Evolutionary conservation across 2,113 vertebrate genomes (phyloP), one percentile per base, ranked within the genome.

Genomic region (Podilymbus podiceps): DNA sequence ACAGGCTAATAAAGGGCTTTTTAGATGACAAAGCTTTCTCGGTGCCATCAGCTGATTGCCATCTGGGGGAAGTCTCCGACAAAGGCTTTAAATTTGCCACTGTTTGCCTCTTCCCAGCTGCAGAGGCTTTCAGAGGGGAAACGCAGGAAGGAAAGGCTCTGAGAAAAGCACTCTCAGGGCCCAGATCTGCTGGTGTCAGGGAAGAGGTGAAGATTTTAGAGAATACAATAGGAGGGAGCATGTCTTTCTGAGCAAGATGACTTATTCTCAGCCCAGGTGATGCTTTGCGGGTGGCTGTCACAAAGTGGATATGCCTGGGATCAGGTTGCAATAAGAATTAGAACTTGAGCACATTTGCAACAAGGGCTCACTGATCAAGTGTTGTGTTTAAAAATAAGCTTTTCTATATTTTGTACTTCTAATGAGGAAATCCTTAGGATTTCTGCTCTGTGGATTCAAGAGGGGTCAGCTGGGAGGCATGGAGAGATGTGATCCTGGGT

Each of bases 21-120:
- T 73, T 6, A 69, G 46, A 71, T 55, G 79, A 92, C 50, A 66
- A 88, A 93, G 89, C 85, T 75, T 63, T 87, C 85, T 82, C 7
- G 13, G 60, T 73, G 89, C 85, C 58, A 85, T 73, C 95, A 96
- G 93, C 92, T 96, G 89, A 91, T 94, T 95, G 91, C 96, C 93
- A 96, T 72, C 89, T 94, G 96, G 89, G 95, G 73, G 82, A 97
- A 84, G 50, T 7, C 50, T 74, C 88, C 94, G 89, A 97, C 89
- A 96, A 97, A 96, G 79, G 89, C 96, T 94, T 97, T 96, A 97
- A 90, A 96, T 96, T 95, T 72, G 83, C 90, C 90, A 63, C 95
- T 67, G 85, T 88, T 80, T 86, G 81, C 64, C 28, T 88, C 42
- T 85, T 71, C 35, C 86, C 78, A 96, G 95, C 93, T 95, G 95